Percentiles rank a stretch among this genome's conserved stretches.
phyloP scores from a whole-genome alignment of 1,140 invertebrate species.

The Proales similis region DNA sequence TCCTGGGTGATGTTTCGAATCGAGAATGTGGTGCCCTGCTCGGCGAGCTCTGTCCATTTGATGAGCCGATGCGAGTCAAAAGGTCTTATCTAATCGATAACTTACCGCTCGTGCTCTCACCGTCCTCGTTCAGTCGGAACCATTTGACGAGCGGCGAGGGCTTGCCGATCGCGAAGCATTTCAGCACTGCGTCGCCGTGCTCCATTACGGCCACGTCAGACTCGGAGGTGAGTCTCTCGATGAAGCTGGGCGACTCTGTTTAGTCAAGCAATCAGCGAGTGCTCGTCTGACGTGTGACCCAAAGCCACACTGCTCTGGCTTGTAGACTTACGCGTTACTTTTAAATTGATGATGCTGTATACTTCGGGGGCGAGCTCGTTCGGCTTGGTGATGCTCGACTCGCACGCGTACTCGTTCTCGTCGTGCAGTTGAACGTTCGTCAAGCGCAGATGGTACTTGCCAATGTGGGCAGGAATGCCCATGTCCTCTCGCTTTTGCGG shows the following conservation, averaged over 20 bases:
- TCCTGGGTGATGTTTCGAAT: slow-evolving; percentile 30
- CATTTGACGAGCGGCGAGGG: slow-evolving; percentile 19
- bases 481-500: neutral
- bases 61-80: no score
- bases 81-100: no score
- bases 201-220: slow-evolving; percentile 20
- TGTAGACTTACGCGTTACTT: slow-evolving; percentile 27
- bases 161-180: slow-evolving; percentile 18
- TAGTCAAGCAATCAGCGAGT: neutral
- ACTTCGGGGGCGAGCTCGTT: slow-evolving; percentile 16
- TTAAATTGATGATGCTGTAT: slow-evolving; percentile 27
- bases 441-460: slow-evolving; percentile 21
- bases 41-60: no score
- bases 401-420: slow-evolving; percentile 34
- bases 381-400: slow-evolving; percentile 26
- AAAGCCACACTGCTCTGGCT: no score
- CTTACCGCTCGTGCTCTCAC: slow-evolving; percentile 4
- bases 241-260: slow-evolving; percentile 32
- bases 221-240: slow-evolving; percentile 25
- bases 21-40: no score
- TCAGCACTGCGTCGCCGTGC: slow-evolving; percentile 4
- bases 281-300: neutral
- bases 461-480: neutral
- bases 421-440: slow-evolving; percentile 37
- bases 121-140: slow-evolving; percentile 10